Conservation (phyloP, 2,888 invertebrate genomes). For the Lamellibrachia columna region DNA sequence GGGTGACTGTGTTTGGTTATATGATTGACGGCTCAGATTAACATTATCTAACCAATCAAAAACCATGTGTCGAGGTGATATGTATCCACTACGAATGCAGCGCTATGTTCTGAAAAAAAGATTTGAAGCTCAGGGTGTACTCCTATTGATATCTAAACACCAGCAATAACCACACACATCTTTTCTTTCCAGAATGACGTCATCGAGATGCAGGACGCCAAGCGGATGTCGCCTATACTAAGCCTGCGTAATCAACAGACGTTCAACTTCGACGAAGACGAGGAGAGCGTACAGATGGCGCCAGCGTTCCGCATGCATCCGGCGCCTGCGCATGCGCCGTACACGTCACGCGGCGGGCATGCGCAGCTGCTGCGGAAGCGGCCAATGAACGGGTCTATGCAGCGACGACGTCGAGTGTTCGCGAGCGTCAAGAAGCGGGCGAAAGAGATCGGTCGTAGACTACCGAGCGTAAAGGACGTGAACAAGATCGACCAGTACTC, state of each 20-base stretch:
- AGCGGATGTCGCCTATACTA: conserved; percentile 82
- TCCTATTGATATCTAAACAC: not conserved
- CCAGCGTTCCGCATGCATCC: conserved; percentile 52
- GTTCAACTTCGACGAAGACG: conserved; percentile 53
- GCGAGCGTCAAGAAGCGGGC: conserved; percentile 55
- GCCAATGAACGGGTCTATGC: conserved; percentile 35
- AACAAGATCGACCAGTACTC: conserved; percentile 98
- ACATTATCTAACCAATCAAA: no score
- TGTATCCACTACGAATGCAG: not conserved
- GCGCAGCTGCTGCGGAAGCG: conserved; percentile 37
- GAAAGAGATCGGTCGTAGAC: conserved; percentile 54
- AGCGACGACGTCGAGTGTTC: conserved; percentile 48
- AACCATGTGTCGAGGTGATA: no score
- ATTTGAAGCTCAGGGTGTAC: no score
- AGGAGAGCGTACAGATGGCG: conserved; percentile 39
- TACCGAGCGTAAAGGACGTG: conserved; percentile 81
- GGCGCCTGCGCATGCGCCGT: conserved; percentile 51
- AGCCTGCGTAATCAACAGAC: conserved; percentile 72
- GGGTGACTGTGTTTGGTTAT: no score
- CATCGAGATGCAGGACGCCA: conserved; percentile 26
- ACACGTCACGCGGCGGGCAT: conserved; percentile 41
- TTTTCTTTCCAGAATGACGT: not conserved
- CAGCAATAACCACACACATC: not conserved
- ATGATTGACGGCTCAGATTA: no score
- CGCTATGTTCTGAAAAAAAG: not conserved